Evolutionary conservation across 30 jellyfish, hydroid and myxozoan genomes (phyloP).

Genomic region (Hydra vulgaris): DNA sequence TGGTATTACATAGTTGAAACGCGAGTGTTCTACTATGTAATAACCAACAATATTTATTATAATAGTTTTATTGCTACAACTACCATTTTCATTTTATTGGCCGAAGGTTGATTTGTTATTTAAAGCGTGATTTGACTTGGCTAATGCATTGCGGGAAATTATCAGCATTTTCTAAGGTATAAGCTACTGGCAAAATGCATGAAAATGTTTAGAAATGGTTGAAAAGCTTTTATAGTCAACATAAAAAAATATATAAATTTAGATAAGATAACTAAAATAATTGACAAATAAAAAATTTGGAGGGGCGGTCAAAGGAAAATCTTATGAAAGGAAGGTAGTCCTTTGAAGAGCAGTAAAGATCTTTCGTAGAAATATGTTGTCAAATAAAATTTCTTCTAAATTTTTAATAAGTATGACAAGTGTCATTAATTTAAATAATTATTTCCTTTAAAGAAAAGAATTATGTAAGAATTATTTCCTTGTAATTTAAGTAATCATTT

Average conservation of each 20-base stretch:
- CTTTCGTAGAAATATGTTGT: background rate
- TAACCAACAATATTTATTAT: background rate
- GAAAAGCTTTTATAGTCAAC: background rate
- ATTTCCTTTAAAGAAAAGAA: background rate
- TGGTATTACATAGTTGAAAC: no score
- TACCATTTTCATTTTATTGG: background rate
- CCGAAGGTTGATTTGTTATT: background rate
- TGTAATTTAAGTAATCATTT: no score
- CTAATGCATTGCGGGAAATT: background rate
- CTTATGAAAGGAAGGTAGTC: background rate
- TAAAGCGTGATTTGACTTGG: background rate
- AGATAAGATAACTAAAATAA: background rate
- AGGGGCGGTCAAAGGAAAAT: background rate
- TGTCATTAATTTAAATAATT: no score
- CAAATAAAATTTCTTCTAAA: background rate
- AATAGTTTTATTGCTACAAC: background rate
- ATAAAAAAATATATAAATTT: no score
- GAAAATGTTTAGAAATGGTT: background rate
- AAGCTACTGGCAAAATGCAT: background rate
- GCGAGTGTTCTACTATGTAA: background rate
- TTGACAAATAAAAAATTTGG: background rate
- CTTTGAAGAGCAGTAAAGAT: background rate
- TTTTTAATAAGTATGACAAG: background rate
- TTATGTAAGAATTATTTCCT: no score
- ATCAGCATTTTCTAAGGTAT: background rate